Percentiles rank a stretch among this genome's conserved stretches.
These are phyloP conservation scores for Phalacrocorax brasilianus DNA, from an alignment of 2,113 vertebrate genomes.

Conservation along the genomic window DNA sequence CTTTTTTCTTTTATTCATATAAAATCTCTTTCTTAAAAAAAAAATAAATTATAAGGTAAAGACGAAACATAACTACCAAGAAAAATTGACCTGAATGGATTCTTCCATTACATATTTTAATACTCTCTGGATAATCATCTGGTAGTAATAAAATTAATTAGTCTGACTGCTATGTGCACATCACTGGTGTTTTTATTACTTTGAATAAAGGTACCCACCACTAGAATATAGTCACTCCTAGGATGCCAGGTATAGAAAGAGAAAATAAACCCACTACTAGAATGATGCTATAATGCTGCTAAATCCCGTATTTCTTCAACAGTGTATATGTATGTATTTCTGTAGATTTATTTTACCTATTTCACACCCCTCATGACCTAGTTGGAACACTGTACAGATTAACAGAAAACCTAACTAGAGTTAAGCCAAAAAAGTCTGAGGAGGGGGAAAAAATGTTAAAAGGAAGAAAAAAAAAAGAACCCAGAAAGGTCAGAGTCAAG, in stretches of 20 bases:
- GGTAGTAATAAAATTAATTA: background rate
- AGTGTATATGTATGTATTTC: background rate
- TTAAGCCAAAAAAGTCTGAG: background rate
- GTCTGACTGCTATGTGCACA: background rate
- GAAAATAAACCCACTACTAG: background rate
- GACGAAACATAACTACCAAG: background rate
- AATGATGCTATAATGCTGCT: background rate
- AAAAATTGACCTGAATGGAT: background rate
- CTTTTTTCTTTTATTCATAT: background rate
- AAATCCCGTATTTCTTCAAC: background rate
- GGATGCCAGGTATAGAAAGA: background rate
- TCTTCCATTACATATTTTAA: background rate
- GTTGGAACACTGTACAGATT: background rate
- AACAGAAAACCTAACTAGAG: background rate
- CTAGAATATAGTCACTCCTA: background rate
- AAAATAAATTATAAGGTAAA: background rate
- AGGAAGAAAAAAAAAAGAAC: background rate
- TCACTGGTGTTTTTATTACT: background rate
- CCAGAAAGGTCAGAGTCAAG: conserved; percentile 2
- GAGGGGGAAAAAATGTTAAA: background rate
- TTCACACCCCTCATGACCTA: background rate
- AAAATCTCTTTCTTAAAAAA: background rate
- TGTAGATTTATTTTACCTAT: background rate
- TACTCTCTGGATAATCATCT: background rate
- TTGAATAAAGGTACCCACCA: background rate